Percentiles rank a stretch among this genome's conserved stretches.
Evolutionary conservation across 1,140 invertebrate species (phyloP).

Genomic region (Drosophila takahashii): DNA sequence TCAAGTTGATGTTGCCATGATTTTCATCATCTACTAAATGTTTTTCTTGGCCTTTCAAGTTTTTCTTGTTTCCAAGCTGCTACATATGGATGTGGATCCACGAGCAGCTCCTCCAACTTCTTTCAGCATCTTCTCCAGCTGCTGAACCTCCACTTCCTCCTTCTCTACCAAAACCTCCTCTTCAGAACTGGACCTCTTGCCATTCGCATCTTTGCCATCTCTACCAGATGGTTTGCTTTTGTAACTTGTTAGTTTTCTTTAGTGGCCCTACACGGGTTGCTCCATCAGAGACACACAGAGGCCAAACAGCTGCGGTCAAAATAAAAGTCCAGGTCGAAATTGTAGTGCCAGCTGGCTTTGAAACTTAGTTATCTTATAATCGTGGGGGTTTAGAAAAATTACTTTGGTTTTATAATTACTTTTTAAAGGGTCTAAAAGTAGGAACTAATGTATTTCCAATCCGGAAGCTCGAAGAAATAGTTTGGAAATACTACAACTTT

Average conservation of each 20-base stretch:
- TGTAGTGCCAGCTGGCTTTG: background rate
- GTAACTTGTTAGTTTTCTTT: constrained; percentile 82
- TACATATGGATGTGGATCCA: constrained; percentile 22
- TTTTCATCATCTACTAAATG: constrained; percentile 82
- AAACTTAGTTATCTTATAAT: too few relatives aligned
- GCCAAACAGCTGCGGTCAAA: constrained; percentile 17
- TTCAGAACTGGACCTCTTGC: background rate
- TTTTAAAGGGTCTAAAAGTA: too few relatives aligned
- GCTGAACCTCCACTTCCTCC: constrained; percentile 13
- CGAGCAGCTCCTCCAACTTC: constrained; percentile 24
- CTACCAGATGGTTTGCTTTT: constrained; percentile 70
- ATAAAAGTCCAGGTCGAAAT: background rate
- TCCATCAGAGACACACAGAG: constrained; percentile 33
- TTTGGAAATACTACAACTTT: too few relatives aligned
- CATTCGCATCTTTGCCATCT: constrained; percentile 27
- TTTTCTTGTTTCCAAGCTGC: constrained; percentile 56
- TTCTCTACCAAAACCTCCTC: constrained; percentile 1
- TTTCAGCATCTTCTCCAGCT: constrained; percentile 39
- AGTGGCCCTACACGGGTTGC: constrained; percentile 59
- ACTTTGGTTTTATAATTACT: too few relatives aligned
- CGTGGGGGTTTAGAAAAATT: too few relatives aligned
- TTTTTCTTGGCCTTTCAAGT: constrained; percentile 76
- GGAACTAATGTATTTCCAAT: too few relatives aligned
- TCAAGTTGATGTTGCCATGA: constrained; percentile 76
- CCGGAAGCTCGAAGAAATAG: too few relatives aligned